Evolutionary conservation across 2,113 vertebrate genomes (phyloP).

Genomic region (Plestiodon gilberti): DNA sequence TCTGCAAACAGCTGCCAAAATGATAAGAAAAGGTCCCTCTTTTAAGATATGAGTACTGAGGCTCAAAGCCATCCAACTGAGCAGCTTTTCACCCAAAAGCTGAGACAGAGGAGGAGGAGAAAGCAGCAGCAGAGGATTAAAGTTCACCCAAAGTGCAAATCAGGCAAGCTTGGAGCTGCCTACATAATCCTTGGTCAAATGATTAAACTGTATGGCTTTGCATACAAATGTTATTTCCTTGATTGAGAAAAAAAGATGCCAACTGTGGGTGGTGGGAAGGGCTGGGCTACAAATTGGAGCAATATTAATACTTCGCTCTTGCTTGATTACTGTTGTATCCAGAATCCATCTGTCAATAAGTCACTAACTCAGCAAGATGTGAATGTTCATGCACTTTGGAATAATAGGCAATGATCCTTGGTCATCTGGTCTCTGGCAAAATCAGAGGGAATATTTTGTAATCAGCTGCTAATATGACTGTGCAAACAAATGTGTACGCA

Average conservation of each 20-base stretch:
- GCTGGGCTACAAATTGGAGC: not conserved
- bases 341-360: constrained; percentile 5
- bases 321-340: not conserved
- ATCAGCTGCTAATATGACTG: not conserved
- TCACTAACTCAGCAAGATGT: constrained; percentile 3
- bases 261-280: not conserved
- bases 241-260: not conserved
- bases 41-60: not conserved
- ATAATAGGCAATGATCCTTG: not conserved
- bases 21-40: not conserved
- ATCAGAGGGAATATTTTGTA: not conserved
- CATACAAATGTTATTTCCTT: not conserved
- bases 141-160: constrained; percentile 29
- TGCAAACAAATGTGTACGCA: not conserved
- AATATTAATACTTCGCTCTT: not conserved
- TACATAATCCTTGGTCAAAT: not conserved
- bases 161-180: not conserved
- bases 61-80: not conserved
- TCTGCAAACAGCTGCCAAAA: not conserved
- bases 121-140: not conserved
- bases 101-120: no score
- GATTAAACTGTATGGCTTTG: constrained; percentile 21
- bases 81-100: not conserved
- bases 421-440: not conserved
- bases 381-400: not conserved